phyloP scores from a whole-genome alignment of 2,888 invertebrate genomes.

The Cremastobaeus sp. region DNA sequence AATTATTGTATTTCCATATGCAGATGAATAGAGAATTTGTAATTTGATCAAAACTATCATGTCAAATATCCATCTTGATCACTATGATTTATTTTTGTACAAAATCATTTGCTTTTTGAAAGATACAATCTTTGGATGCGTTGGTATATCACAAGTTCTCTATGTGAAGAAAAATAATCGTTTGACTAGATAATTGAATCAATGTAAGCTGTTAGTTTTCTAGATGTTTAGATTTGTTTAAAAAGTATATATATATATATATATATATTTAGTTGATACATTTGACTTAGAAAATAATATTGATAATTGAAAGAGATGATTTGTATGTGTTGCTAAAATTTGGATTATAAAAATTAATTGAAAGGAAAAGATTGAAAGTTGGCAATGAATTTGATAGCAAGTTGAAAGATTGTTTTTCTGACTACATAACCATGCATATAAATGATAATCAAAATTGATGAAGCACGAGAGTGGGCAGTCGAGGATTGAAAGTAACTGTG shows the following conservation, averaged over 20 bases:
- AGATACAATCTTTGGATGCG: background rate
- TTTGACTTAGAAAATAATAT: background rate
- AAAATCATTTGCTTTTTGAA: background rate
- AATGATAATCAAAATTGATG: conserved; percentile 27
- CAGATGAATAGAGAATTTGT: conserved; percentile 29
- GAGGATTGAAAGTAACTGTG: conserved; percentile 60
- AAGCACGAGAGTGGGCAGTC: conserved; percentile 72
- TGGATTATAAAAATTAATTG: too few species aligned
- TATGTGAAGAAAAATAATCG: conserved; percentile 33
- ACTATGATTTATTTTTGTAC: background rate
- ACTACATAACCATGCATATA: conserved; percentile 43
- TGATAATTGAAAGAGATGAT: too few species aligned
- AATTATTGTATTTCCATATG: conserved; percentile 22
- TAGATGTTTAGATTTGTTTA: background rate
- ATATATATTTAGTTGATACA: too few species aligned
- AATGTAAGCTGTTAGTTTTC: background rate
- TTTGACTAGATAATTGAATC: too few species aligned
- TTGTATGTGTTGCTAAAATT: too few species aligned
- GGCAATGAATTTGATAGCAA: background rate
- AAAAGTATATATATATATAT: too few species aligned
- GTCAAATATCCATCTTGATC: too few species aligned
- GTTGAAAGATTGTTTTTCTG: conserved; percentile 37
- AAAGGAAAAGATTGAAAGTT: too few species aligned
- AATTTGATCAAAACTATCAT: too few species aligned
- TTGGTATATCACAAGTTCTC: conserved; percentile 20